phyloP scores from a whole-genome alignment of 1,140 invertebrate species.

The Brachionus rubens region DNA sequence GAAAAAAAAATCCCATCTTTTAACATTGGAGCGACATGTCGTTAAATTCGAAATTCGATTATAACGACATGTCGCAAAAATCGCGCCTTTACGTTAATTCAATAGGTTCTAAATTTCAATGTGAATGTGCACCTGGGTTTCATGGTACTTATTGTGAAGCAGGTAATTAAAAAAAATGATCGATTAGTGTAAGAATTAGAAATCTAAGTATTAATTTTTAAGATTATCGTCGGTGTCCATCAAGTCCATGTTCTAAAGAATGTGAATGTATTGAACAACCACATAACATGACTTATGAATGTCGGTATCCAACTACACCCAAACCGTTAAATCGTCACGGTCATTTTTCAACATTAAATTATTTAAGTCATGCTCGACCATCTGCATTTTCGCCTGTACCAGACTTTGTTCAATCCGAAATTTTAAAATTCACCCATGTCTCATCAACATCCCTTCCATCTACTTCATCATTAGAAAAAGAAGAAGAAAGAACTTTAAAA shows the following conservation, averaged over 20 bases:
- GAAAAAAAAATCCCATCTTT: too few relatives aligned
- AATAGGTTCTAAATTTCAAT: slow-evolving; percentile 16
- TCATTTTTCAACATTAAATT: neutral
- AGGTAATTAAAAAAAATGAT: slow-evolving; percentile 14
- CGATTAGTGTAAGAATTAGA: neutral
- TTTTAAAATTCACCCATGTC: neutral
- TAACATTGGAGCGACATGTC: too few relatives aligned
- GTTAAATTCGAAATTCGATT: too few relatives aligned
- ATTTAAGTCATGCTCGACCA: neutral
- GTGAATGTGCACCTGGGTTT: slow-evolving; percentile 37
- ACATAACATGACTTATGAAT: slow-evolving; percentile 42
- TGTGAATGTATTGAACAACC: slow-evolving; percentile 33
- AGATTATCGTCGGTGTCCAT: slow-evolving; percentile 26
- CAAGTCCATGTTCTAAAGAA: slow-evolving; percentile 1
- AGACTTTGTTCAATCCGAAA: neutral
- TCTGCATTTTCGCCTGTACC: neutral
- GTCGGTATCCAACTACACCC: neutral
- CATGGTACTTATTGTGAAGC: slow-evolving; percentile 45
- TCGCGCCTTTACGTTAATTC: too few relatives aligned
- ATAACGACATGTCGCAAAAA: too few relatives aligned
- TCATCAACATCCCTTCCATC: neutral
- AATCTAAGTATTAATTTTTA: neutral
- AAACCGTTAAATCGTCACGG: neutral
- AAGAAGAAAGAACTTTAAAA: neutral
- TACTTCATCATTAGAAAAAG: neutral